Percentiles rank a stretch among this genome's conserved stretches.
Conservation (phyloP, 35 echinoderm and acorn worm species). For the Diadema setosum region DNA sequence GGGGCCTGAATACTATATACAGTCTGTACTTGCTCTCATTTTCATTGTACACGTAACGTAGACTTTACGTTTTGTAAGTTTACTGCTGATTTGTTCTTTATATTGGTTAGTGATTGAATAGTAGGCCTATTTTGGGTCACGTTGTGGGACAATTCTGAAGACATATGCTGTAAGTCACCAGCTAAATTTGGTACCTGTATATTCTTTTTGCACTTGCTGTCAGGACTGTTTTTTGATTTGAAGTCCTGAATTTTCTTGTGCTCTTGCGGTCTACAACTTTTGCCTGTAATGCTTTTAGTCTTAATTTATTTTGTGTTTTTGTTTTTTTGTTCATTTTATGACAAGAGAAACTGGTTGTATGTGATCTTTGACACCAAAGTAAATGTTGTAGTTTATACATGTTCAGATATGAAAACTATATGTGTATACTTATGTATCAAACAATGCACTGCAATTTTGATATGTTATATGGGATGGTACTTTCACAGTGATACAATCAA, state of each 20-base stretch:
- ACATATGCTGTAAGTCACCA: not conserved
- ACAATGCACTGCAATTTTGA: not conserved
- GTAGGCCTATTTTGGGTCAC: too few relatives aligned
- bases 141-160: not conserved
- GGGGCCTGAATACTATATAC: not conserved
- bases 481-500: not conserved
- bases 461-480: not conserved
- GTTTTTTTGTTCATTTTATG: not conserved
- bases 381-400: not conserved
- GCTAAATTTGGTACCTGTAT: not conserved
- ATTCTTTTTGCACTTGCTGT: not conserved
- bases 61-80: too few relatives aligned
- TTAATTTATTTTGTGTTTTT: not conserved
- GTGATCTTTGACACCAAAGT: not conserved
- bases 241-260: not conserved
- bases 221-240: not conserved
- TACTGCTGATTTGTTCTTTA: too few relatives aligned
- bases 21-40: not conserved
- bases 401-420: not conserved
- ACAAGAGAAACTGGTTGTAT: not conserved
- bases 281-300: not conserved
- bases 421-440: not conserved
- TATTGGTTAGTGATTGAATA: too few relatives aligned
- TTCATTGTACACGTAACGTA: too few relatives aligned
- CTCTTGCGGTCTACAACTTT: not conserved